These are phyloP conservation scores for Protomyctophum bolini DNA, from an alignment of 2,113 vertebrate species.

Conservation along the genomic window DNA sequence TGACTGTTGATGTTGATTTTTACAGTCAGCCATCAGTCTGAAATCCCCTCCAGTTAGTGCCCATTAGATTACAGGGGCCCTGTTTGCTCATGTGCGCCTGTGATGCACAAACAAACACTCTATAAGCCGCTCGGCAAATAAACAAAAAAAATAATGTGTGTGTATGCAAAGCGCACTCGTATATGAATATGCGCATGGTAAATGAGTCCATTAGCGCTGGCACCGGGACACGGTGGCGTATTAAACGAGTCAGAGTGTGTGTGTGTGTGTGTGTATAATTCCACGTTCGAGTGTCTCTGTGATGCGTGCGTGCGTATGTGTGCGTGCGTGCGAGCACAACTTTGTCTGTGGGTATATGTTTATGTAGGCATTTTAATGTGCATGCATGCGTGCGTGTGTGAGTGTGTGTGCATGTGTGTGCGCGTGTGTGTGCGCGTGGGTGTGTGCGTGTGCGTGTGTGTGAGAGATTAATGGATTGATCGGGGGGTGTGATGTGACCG, in stretches of 20 bases:
- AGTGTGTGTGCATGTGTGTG: neutral
- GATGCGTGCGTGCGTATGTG: constrained; percentile 28
- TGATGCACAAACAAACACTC: constrained; percentile 70
- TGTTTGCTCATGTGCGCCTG: constrained; percentile 61
- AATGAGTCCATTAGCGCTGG: constrained; percentile 66
- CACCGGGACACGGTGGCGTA: constrained; percentile 15
- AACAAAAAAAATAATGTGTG: constrained; percentile 40
- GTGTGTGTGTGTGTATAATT: constrained; percentile 50
- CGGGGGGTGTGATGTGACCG: constrained; percentile 34
- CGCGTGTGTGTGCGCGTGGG: constrained; percentile 18
- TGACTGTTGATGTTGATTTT: constrained; percentile 42
- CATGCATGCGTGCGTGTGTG: neutral
- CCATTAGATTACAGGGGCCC: constrained; percentile 54
- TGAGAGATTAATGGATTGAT: constrained; percentile 29
- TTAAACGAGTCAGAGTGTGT: constrained; percentile 39
- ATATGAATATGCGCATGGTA: constrained; percentile 65
- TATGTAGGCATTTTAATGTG: too few species aligned
- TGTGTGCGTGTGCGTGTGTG: constrained; percentile 51
- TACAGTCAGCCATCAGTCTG: constrained; percentile 41
- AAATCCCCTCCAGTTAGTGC: constrained; percentile 51
- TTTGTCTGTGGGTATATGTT: neutral
- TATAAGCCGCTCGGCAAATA: constrained; percentile 58
- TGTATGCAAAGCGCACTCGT: constrained; percentile 35
- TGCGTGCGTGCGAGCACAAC: neutral
- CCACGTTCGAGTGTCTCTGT: constrained; percentile 57